Conservation (phyloP, 2,113 vertebrate genomes). For the Oceanites oceanicus region DNA sequence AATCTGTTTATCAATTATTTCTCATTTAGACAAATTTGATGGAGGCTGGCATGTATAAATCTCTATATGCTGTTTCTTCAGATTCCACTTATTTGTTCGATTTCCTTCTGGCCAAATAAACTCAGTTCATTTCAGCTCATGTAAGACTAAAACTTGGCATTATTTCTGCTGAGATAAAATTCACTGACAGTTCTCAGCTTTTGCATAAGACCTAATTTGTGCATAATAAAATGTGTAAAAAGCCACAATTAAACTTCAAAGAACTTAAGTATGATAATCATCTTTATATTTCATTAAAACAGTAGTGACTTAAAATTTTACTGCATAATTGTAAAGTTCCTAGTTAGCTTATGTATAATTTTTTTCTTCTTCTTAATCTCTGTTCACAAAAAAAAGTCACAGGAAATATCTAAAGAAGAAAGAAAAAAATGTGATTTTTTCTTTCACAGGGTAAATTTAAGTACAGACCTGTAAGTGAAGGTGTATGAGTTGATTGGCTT, state of each 20-base stretch:
- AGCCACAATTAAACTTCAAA: conserved; percentile 5
- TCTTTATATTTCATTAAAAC: not conserved
- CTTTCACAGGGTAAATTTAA: not conserved
- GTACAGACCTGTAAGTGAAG: not conserved
- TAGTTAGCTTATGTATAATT: not conserved
- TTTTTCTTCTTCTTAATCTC: not conserved
- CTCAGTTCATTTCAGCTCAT: not conserved
- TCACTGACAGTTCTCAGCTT: not conserved
- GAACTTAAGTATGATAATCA: not conserved
- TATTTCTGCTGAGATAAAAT: not conserved
- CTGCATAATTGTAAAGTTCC: not conserved
- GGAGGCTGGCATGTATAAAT: not conserved
- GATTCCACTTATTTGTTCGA: not conserved
- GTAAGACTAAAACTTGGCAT: not conserved
- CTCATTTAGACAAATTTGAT: not conserved
- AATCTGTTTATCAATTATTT: not conserved
- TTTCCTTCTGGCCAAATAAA: not conserved
- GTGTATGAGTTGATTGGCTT: too few species aligned
- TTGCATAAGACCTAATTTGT: not conserved
- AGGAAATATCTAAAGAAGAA: not conserved
- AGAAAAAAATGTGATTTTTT: not conserved
- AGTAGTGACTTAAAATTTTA: not conserved
- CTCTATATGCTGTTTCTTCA: not conserved
- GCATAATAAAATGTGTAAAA: not conserved
- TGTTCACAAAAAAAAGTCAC: not conserved